Percentiles rank a stretch among this genome's conserved stretches.
Conservation (phyloP, 2,888 invertebrate species). For the Mythimna albipuncta region DNA sequence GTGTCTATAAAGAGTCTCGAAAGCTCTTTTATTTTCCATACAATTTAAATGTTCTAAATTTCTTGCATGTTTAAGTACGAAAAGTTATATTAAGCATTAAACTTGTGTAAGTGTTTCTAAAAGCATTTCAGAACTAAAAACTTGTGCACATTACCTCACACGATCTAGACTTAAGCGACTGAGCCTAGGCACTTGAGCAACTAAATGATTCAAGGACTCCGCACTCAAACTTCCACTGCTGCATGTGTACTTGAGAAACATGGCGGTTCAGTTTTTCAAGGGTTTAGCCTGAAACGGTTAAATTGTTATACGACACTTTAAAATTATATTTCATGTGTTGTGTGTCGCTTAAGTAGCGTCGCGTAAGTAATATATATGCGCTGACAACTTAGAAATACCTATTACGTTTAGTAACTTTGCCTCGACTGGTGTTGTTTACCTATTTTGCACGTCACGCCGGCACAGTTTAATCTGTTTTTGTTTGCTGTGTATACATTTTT, state of each 20-base stretch:
- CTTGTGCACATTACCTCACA: constrained; percentile 25
- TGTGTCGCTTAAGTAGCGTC: constrained; percentile 29
- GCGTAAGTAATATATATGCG: constrained; percentile 23
- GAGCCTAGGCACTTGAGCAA: constrained; percentile 44
- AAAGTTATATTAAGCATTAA: constrained; percentile 1
- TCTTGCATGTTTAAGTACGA: neutral
- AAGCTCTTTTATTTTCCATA: neutral
- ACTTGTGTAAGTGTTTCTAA: constrained; percentile 21
- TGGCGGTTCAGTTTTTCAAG: constrained; percentile 45
- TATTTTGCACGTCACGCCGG: constrained; percentile 2
- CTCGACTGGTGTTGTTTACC: constrained; percentile 18
- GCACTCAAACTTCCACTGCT: constrained; percentile 45
- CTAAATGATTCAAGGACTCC: constrained; percentile 54
- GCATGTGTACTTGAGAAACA: constrained; percentile 23
- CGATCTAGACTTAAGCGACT: constrained; percentile 33
- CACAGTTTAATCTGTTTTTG: constrained; percentile 9
- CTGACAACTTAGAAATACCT: constrained; percentile 28
- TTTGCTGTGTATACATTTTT: neutral
- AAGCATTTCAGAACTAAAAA: constrained; percentile 44
- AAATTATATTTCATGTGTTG: constrained; percentile 46
- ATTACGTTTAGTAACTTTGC: constrained; percentile 31
- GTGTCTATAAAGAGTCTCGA: neutral
- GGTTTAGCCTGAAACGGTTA: constrained; percentile 38
- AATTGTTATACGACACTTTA: constrained; percentile 39
- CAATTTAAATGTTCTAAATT: constrained; percentile 11